Evolutionary conservation across 2,113 vertebrate genomes (phyloP).

Genomic region (Australoheros scitulus): DNA sequence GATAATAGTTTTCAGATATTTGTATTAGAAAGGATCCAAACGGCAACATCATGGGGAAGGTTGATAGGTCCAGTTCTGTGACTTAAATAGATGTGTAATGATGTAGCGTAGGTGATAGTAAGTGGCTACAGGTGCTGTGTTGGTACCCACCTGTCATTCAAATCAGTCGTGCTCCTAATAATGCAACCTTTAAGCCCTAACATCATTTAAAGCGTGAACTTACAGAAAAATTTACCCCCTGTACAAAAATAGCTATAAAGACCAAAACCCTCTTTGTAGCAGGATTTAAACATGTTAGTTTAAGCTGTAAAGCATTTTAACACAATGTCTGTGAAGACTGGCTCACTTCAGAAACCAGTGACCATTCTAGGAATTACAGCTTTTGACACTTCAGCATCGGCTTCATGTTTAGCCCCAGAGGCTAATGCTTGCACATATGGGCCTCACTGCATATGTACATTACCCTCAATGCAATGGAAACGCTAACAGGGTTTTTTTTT

Average conservation of each 20-base stretch:
- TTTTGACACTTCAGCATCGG: background rate
- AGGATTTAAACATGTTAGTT: background rate
- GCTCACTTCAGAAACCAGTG: background rate
- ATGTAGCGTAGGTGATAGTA: background rate
- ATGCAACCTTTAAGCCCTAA: background rate
- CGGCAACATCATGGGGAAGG: background rate
- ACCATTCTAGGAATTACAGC: background rate
- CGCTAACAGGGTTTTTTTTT: background rate
- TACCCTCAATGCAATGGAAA: background rate
- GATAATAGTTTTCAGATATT: background rate
- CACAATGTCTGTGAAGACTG: background rate
- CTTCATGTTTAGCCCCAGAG: background rate
- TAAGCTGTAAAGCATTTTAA: background rate
- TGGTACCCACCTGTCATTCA: background rate
- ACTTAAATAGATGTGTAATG: background rate
- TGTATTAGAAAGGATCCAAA: background rate
- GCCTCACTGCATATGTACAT: background rate
- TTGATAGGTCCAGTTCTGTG: background rate
- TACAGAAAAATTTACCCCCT: background rate
- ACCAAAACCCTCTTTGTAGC: background rate
- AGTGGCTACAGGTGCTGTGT: background rate
- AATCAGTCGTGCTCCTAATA: background rate
- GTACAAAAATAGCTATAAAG: background rate
- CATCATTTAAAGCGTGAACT: background rate
- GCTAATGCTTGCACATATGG: background rate